Evolutionary conservation across 2,888 invertebrate species (phyloP).

Genomic region (Lobophora halterata): DNA sequence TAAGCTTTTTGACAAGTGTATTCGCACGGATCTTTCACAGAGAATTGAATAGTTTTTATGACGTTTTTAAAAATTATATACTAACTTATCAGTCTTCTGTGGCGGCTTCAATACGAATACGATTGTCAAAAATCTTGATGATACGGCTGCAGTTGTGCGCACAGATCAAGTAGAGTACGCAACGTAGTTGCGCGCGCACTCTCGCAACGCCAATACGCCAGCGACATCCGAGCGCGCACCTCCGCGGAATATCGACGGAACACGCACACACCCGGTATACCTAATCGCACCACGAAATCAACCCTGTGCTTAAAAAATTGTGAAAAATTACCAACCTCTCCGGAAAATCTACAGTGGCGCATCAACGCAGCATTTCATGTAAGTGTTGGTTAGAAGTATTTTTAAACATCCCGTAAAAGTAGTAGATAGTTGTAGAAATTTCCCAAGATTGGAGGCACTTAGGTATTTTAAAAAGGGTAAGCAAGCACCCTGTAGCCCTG

Average conservation of each 20-base stretch:
- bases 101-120: too few species aligned
- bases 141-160: too few species aligned
- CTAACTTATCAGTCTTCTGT: too few species aligned
- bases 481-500: background rate
- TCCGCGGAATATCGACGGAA: conserved; percentile 58
- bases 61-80: too few species aligned
- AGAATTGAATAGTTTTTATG: too few species aligned
- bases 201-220: conserved; percentile 56
- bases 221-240: conserved; percentile 54
- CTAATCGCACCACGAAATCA: background rate
- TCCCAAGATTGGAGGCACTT: background rate
- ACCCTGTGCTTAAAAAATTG: conserved; percentile 1
- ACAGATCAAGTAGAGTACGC: too few species aligned
- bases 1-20: too few species aligned
- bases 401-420: background rate
- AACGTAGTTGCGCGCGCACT: conserved; percentile 55
- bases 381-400: conserved; percentile 1
- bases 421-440: background rate
- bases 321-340: conserved; percentile 1
- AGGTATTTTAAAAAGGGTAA: conserved; percentile 1
- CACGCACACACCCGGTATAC: conserved; percentile 41
- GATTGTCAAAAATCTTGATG: too few species aligned
- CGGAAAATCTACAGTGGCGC: background rate
- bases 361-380: conserved; percentile 3
- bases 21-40: too few species aligned